phyloP scores from a whole-genome alignment of 2,113 vertebrate genomes.

The Romanogobio albipinnatus region DNA sequence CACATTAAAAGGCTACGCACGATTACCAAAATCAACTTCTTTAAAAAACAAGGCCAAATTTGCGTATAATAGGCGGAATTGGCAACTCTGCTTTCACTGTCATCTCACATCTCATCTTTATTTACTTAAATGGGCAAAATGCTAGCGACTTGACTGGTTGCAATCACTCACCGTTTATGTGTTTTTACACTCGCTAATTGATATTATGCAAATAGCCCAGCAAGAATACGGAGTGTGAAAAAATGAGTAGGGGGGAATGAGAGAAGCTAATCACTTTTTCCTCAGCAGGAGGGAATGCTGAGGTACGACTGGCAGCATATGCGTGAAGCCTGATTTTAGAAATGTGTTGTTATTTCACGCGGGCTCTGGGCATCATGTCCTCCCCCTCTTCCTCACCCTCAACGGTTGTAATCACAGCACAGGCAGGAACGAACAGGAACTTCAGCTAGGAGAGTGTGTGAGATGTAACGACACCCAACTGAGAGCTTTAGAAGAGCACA shows the following conservation, averaged over 20 bases:
- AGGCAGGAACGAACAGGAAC: slow-evolving; percentile 4
- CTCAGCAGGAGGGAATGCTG: background rate
- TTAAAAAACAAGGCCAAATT: too few species aligned
- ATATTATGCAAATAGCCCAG: slow-evolving; percentile 59
- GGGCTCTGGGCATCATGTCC: slow-evolving; percentile 9
- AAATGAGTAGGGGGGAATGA: background rate
- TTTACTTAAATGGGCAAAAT: slow-evolving; percentile 33
- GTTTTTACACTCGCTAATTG: slow-evolving; percentile 57
- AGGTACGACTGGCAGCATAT: slow-evolving; percentile 40
- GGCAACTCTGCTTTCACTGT: background rate
- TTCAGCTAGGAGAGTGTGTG: background rate
- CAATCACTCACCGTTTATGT: slow-evolving; percentile 17
- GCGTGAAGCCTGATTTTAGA: slow-evolving; percentile 36
- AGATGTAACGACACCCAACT: background rate
- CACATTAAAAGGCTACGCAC: too few species aligned
- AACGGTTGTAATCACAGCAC: background rate
- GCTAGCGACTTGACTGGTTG: slow-evolving; percentile 19
- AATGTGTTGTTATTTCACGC: slow-evolving; percentile 39
- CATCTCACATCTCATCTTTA: slow-evolving; percentile 29
- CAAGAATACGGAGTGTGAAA: slow-evolving; percentile 21
- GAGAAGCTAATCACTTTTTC: slow-evolving; percentile 37
- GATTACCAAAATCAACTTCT: too few species aligned
- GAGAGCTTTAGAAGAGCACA: background rate
- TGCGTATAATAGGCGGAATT: too few species aligned
- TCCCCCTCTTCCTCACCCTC: slow-evolving; percentile 4